Evolutionary conservation across 2,888 invertebrate genomes (phyloP).

Genomic region (Drosophila subsilvestris): DNA sequence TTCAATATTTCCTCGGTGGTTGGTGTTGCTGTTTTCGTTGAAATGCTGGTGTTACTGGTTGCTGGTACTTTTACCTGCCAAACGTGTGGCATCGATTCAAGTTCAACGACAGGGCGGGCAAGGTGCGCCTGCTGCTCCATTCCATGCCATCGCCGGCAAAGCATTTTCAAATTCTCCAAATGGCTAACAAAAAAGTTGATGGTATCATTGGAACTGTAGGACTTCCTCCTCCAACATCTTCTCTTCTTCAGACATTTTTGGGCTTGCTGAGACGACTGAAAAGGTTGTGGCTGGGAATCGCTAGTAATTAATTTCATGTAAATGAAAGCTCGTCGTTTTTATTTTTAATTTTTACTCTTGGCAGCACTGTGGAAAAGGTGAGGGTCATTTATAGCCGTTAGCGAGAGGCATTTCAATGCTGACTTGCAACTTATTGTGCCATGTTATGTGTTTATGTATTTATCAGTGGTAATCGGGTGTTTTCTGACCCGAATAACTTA

Average conservation of each 20-base stretch:
- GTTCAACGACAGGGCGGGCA: constrained; percentile 54
- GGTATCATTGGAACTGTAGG: neutral
- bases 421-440: constrained; percentile 18
- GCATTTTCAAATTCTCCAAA: constrained; percentile 7
- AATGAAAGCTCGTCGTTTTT: constrained; percentile 48
- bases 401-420: constrained; percentile 23
- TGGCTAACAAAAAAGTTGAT: constrained; percentile 1
- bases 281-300: constrained; percentile 8
- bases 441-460: constrained; percentile 1
- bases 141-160: constrained; percentile 5
- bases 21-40: constrained; percentile 21
- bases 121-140: constrained; percentile 14
- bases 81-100: constrained; percentile 55
- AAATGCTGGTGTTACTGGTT: constrained; percentile 21
- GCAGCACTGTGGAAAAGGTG: constrained; percentile 51
- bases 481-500: constrained; percentile 29
- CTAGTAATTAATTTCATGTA: constrained; percentile 47
- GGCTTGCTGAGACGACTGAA: constrained; percentile 14
- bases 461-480: constrained; percentile 21
- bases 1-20: constrained; percentile 30
- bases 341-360: constrained; percentile 15
- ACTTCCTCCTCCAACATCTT: neutral
- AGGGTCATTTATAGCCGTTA: constrained; percentile 42
- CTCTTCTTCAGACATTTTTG: neutral
- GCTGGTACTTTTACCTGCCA: constrained; percentile 30